These are phyloP conservation scores for Mycalesis mineus DNA, from an alignment of 2,888 invertebrate species.

Conservation along the genomic window DNA sequence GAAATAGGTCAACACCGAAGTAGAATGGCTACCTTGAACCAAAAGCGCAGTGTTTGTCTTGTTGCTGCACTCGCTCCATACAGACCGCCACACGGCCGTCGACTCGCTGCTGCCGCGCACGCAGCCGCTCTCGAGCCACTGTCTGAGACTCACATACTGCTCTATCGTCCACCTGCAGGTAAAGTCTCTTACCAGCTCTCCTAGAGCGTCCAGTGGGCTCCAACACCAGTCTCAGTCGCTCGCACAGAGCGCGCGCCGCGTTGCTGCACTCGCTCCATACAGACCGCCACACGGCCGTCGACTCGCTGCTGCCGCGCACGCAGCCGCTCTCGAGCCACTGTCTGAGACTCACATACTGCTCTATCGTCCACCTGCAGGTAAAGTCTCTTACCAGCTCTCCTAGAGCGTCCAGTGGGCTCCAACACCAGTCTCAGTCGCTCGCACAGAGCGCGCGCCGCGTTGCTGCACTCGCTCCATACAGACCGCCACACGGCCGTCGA, in stretches of 20 bases:
- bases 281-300: conserved; percentile 80
- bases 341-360: conserved; percentile 56
- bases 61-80: conserved; percentile 75
- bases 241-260: conserved; percentile 82
- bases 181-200: conserved; percentile 73
- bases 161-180: too few species aligned
- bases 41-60: too few species aligned
- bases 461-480: conserved; percentile 76
- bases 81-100: conserved; percentile 80
- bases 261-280: conserved; percentile 76
- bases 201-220: conserved; percentile 97
- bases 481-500: conserved; percentile 80
- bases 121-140: conserved; percentile 43
- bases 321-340: conserved; percentile 44
- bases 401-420: conserved; percentile 95
- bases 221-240: conserved; percentile 93
- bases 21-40: too few species aligned
- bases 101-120: conserved; percentile 35
- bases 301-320: conserved; percentile 34
- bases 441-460: conserved; percentile 80
- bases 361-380: conserved; percentile 43
- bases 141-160: conserved; percentile 32
- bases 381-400: conserved; percentile 80
- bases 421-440: conserved; percentile 95
- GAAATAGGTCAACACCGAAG: too few species aligned